These are phyloP conservation scores for Ichneumoninae sp. DNA, from an alignment of 2,888 invertebrate genomes.

Conservation along the genomic window DNA sequence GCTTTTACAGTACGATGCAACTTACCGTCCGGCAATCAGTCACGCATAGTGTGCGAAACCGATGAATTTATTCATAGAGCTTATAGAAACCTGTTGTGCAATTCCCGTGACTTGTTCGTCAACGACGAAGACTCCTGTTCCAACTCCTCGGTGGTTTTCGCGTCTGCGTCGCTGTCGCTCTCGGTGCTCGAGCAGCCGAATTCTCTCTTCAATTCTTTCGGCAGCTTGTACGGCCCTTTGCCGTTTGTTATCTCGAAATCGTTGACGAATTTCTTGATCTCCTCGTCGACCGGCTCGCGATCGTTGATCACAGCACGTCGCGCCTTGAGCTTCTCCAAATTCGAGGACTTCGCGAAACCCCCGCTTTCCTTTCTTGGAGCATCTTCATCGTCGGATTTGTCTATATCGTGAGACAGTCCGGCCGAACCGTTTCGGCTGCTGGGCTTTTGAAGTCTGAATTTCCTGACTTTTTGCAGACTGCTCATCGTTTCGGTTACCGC, in stretches of 20 bases:
- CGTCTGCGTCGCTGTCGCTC: constrained; percentile 66
- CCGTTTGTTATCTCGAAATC: constrained; percentile 57
- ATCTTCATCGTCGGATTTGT: constrained; percentile 56
- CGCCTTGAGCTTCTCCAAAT: constrained; percentile 52
- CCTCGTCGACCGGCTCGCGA: constrained; percentile 59
- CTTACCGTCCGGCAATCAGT: background rate
- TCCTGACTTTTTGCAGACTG: constrained; percentile 76
- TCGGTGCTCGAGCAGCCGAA: constrained; percentile 70
- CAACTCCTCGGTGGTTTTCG: constrained; percentile 24
- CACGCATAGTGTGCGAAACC: background rate
- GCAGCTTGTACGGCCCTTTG: constrained; percentile 65
- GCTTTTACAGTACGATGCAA: constrained; percentile 1
- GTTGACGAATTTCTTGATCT: constrained; percentile 60
- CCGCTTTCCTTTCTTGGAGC: constrained; percentile 23
- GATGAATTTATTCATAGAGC: background rate
- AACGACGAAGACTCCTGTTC: constrained; percentile 43
- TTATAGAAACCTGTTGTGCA: constrained; percentile 76
- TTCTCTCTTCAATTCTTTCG: constrained; percentile 70
- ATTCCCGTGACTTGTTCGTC: constrained; percentile 74
- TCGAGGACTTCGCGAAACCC: constrained; percentile 44
- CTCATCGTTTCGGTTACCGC: constrained; percentile 76
- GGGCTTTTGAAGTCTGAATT: constrained; percentile 77
- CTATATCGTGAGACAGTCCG: constrained; percentile 36
- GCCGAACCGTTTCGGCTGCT: constrained; percentile 65
- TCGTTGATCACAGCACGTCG: constrained; percentile 60